Conservation (phyloP, 2,888 invertebrate genomes). For the Andricus curvator region DNA sequence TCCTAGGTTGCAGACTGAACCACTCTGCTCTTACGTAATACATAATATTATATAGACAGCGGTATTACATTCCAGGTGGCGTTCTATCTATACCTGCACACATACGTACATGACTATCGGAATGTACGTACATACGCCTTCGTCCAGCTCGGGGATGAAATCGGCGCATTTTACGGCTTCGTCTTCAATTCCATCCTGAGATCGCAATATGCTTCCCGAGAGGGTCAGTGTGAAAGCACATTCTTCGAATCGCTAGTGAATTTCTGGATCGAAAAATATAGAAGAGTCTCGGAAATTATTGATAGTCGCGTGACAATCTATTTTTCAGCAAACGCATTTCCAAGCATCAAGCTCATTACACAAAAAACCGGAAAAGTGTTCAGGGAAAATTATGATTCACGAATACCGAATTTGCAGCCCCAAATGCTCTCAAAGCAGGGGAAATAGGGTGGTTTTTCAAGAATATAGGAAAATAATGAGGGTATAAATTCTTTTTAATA, state of each 20-base stretch:
- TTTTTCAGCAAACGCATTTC: too few relatives aligned
- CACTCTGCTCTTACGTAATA: constrained; percentile 33
- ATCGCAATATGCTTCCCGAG: constrained; percentile 29
- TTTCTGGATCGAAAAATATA: constrained; percentile 3
- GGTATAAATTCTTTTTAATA: too few relatives aligned
- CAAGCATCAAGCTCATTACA: too few relatives aligned
- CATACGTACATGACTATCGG: constrained; percentile 19
- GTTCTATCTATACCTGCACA: constrained; percentile 7
- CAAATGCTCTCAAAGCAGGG: too few relatives aligned
- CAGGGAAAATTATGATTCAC: too few relatives aligned
- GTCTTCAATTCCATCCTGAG: constrained; percentile 29
- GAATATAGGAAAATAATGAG: too few relatives aligned
- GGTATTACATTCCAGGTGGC: constrained; percentile 30
- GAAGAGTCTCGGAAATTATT: constrained; percentile 18
- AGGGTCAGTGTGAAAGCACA: constrained; percentile 32
- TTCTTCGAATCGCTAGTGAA: constrained; percentile 5
- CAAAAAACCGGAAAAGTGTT: too few relatives aligned
- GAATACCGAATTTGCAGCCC: too few relatives aligned
- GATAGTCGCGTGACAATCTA: background rate
- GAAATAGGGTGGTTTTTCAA: too few relatives aligned
- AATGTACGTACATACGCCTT: constrained; percentile 30
- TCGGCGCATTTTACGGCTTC: constrained; percentile 36
- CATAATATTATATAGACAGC: constrained; percentile 39
- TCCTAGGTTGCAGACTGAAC: constrained; percentile 5
- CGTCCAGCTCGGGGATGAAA: constrained; percentile 16